phyloP scores from a whole-genome alignment of 2,888 invertebrate species.

The Drepana falcataria region DNA sequence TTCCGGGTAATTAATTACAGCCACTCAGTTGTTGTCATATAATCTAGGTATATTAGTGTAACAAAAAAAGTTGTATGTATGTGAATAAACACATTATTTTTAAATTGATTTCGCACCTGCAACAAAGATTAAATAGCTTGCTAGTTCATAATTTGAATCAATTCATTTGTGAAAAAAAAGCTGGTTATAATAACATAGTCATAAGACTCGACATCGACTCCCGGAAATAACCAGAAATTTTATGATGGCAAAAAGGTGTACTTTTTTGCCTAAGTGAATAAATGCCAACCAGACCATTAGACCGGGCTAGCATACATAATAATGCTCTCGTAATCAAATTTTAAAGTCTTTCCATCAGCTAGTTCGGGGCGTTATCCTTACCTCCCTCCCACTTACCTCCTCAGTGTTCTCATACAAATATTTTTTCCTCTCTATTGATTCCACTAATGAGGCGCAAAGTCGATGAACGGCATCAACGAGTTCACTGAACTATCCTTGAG shows the following conservation, averaged over 20 bases:
- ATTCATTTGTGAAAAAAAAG: no score
- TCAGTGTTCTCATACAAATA: conserved; percentile 1
- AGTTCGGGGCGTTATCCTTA: conserved; percentile 21
- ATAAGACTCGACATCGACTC: not conserved
- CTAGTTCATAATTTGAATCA: no score
- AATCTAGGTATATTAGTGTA: no score
- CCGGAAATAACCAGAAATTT: not conserved
- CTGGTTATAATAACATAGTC: no score
- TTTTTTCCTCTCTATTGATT: conserved; percentile 23
- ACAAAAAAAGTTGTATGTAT: no score
- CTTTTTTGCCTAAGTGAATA: not conserved
- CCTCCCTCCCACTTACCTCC: conserved; percentile 5
- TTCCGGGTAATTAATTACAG: no score
- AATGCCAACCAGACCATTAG: not conserved
- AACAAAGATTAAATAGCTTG: no score
- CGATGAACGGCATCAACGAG: conserved; percentile 18
- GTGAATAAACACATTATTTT: no score
- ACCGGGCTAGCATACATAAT: not conserved
- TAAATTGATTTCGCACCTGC: no score
- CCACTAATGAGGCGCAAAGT: conserved; percentile 26
- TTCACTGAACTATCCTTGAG: conserved; percentile 16
- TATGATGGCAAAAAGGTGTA: not conserved
- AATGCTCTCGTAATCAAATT: not conserved
- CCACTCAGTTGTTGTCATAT: no score
- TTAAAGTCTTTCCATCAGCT: not conserved